These are phyloP conservation scores for Colaptes auratus DNA, from an alignment of 2,113 vertebrate genomes.

Conservation along the genomic window DNA sequence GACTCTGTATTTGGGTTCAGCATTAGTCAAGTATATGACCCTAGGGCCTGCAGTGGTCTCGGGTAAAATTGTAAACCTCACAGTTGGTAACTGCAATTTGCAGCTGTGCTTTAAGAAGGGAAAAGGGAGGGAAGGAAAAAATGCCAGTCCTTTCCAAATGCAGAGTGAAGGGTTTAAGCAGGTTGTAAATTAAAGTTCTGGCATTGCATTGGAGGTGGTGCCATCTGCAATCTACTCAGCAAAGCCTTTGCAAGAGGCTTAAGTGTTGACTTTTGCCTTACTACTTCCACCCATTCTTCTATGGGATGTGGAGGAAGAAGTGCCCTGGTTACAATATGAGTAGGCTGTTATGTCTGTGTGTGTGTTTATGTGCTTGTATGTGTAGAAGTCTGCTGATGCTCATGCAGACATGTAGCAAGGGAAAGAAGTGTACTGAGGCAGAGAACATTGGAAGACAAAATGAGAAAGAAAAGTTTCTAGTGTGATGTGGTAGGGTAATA, in stretches of 20 bases:
- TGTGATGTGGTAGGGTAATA: not conserved
- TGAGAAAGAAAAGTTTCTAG: not conserved
- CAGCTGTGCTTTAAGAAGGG: not conserved
- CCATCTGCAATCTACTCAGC: not conserved
- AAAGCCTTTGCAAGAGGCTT: not conserved
- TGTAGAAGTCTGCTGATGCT: not conserved
- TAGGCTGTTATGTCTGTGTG: not conserved
- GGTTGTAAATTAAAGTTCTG: not conserved
- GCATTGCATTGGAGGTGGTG: rapidly evolving
- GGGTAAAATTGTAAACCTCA: not conserved
- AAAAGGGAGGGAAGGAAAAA: not conserved
- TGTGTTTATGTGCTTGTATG: not conserved
- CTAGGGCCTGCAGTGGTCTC: not conserved
- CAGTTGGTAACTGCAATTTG: not conserved
- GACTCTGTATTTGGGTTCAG: not conserved
- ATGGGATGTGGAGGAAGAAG: not conserved
- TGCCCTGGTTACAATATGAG: rapidly evolving
- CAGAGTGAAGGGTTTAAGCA: not conserved
- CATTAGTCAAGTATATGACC: not conserved
- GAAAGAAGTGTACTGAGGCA: not conserved
- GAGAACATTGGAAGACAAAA: not conserved
- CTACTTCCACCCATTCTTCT: not conserved
- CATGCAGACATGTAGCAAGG: not conserved
- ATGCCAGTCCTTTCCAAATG: not conserved
- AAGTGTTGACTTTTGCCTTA: rapidly evolving